phyloP scores from a whole-genome alignment of 2,888 invertebrate species.

The Sarcophaga subvicina region DNA sequence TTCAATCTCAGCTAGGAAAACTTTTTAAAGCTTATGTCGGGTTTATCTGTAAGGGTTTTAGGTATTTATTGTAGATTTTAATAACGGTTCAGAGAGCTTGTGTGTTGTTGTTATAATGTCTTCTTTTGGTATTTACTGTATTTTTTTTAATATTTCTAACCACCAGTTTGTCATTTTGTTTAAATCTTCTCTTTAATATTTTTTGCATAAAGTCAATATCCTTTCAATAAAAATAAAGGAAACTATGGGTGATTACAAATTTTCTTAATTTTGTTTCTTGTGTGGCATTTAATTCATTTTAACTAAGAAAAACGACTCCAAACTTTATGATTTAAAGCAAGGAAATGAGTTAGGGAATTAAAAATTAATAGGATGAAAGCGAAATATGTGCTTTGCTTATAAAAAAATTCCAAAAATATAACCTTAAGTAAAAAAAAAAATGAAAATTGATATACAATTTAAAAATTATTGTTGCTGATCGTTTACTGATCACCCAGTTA shows the following conservation, averaged over 20 bases:
- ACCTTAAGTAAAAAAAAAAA: no score
- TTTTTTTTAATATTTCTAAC: not conserved
- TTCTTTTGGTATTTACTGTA: not conserved
- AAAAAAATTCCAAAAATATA: no score
- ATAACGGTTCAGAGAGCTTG: not conserved
- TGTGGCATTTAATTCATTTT: not conserved
- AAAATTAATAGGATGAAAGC: no score
- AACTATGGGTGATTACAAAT: not conserved
- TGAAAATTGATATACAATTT: no score
- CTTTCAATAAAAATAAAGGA: no score
- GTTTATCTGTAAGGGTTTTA: not conserved
- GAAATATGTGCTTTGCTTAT: no score
- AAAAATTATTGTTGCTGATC: no score
- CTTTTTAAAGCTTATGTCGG: not conserved
- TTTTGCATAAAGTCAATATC: no score
- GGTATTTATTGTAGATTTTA: conserved; percentile 1
- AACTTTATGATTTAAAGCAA: not conserved
- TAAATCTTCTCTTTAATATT: not conserved
- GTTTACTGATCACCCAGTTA: no score
- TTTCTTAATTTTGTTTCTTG: no score
- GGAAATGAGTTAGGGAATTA: no score
- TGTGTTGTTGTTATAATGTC: not conserved
- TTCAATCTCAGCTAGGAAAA: not conserved
- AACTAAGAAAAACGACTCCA: not conserved
- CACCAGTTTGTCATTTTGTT: conserved; percentile 6